Evolutionary conservation across 2,888 invertebrate species (phyloP).

Genomic region (Diplolepis rosae): DNA sequence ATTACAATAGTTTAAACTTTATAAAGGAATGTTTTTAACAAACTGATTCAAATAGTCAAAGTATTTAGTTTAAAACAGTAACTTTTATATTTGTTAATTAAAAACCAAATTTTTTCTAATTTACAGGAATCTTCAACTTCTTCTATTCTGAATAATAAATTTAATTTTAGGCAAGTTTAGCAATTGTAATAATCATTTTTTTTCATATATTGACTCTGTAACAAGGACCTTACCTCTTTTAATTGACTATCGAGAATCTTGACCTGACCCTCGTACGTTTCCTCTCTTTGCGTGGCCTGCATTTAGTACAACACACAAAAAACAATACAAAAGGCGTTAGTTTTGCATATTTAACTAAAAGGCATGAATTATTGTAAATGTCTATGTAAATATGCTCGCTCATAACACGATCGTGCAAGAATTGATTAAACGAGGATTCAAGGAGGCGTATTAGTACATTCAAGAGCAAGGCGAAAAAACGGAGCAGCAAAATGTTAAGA

Average conservation of each 20-base stretch:
- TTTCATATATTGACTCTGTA: neutral
- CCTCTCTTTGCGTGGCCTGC: slow-evolving; percentile 96
- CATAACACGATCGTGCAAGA: slow-evolving; percentile 30
- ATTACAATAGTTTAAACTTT: too few relatives aligned
- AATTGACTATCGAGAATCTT: slow-evolving; percentile 91
- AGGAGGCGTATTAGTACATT: slow-evolving; percentile 39
- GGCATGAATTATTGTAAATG: slow-evolving; percentile 36
- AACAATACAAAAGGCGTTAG: slow-evolving; percentile 69
- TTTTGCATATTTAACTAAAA: slow-evolving; percentile 42
- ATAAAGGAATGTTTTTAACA: neutral
- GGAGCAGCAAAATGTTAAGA: slow-evolving; percentile 48
- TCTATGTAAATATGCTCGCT: slow-evolving; percentile 30
- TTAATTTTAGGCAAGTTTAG: too few relatives aligned
- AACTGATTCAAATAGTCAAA: neutral
- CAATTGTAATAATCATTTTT: too few relatives aligned
- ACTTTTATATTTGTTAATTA: neutral
- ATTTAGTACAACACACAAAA: slow-evolving; percentile 73
- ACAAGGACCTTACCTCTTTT: slow-evolving; percentile 86
- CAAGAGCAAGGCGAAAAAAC: slow-evolving; percentile 37
- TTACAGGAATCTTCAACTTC: neutral
- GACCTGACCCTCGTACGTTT: slow-evolving; percentile 92
- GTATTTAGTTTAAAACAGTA: neutral
- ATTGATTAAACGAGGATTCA: slow-evolving; percentile 33
- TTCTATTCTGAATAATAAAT: neutral
- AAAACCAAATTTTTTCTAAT: neutral